phyloP scores from a whole-genome alignment of 2,113 vertebrate species.

The Xenopus borealis region DNA sequence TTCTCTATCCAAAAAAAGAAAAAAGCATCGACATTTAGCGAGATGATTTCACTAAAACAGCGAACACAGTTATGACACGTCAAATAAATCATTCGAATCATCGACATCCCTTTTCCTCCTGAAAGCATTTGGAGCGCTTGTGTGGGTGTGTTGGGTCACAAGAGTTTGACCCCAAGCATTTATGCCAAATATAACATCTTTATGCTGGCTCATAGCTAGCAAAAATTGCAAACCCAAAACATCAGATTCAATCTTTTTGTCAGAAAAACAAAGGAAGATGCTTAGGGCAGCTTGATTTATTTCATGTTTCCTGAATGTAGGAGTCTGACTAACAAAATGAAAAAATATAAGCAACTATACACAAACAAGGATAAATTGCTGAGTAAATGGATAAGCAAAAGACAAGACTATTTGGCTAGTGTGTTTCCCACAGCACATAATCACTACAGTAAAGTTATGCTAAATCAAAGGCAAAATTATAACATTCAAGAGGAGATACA shows the following conservation, averaged over 20 bases:
- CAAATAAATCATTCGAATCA: slow-evolving; percentile 21
- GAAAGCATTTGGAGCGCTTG: not conserved
- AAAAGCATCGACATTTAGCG: not conserved
- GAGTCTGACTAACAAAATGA: slow-evolving; percentile 21
- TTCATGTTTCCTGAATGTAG: slow-evolving; percentile 10
- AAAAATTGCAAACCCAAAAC: slow-evolving; percentile 8
- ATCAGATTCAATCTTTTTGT: slow-evolving; percentile 26
- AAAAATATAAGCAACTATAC: not conserved
- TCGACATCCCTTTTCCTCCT: not conserved
- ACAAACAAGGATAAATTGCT: not conserved
- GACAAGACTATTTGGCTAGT: no score
- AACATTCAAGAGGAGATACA: no score
- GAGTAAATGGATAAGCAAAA: not conserved
- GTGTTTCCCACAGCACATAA: no score
- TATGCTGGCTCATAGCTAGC: slow-evolving; percentile 24
- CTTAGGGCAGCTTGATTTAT: slow-evolving; percentile 1
- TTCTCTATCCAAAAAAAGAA: not conserved
- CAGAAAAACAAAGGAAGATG: slow-evolving; percentile 8
- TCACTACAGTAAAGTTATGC: no score
- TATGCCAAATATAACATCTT: slow-evolving; percentile 37
- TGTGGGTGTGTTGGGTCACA: slow-evolving; percentile 32
- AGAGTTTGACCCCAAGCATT: slow-evolving; percentile 19
- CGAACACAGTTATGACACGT: not conserved
- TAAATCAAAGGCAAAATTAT: no score
- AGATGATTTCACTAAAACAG: slow-evolving; percentile 9